phyloP scores from a whole-genome alignment of 2,113 vertebrate species.

The Ovibos moschatus region DNA sequence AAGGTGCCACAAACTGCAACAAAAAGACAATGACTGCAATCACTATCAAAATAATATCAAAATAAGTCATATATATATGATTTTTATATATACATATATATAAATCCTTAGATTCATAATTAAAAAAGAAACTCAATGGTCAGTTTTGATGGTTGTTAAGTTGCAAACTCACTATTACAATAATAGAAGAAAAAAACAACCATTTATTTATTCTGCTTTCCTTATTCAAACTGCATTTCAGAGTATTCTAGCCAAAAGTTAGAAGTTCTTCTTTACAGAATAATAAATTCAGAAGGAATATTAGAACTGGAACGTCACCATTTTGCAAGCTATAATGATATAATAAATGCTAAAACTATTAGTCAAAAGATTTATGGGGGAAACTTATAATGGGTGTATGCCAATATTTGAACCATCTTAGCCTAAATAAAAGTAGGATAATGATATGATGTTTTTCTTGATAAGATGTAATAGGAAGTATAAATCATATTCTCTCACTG shows the following conservation, averaged over 20 bases:
- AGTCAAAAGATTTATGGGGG: background rate
- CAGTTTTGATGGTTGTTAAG: background rate
- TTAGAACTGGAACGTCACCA: background rate
- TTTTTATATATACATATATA: background rate
- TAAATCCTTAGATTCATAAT: background rate
- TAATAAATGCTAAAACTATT: background rate
- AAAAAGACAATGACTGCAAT: background rate
- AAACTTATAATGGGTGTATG: background rate
- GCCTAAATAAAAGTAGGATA: background rate
- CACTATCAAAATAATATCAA: background rate
- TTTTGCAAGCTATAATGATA: background rate
- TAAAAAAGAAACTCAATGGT: background rate
- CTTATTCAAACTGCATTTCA: background rate
- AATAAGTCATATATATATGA: background rate
- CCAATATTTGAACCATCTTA: background rate
- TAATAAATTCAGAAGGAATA: background rate
- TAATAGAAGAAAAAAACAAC: background rate
- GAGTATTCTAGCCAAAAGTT: background rate
- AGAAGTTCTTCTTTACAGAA: background rate
- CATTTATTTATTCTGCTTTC: background rate
- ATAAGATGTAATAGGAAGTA: background rate
- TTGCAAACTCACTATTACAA: background rate
- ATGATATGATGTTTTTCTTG: background rate
- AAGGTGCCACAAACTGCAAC: background rate
- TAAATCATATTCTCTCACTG: background rate